These are phyloP conservation scores for Amphibalanus amphitrite DNA, from an alignment of 1,140 invertebrate genomes.

Conservation along the genomic window DNA sequence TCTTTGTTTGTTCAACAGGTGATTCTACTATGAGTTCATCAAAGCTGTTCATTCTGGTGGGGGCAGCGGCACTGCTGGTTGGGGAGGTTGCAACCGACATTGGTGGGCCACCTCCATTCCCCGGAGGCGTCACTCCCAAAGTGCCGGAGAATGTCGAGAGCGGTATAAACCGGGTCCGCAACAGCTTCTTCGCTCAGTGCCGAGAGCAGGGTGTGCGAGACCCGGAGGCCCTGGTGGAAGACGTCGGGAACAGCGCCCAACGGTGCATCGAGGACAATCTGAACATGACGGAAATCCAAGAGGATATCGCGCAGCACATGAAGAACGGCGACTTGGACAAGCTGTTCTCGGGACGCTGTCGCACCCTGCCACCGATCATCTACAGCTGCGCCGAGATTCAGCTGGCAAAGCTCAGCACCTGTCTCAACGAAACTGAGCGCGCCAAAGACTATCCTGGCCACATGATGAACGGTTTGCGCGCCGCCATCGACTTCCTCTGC, in stretches of 20 bases:
- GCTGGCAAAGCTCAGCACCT: not conserved
- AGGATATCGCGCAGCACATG: not conserved
- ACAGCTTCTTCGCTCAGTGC: not conserved
- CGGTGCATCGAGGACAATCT: not conserved
- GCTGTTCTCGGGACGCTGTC: not conserved
- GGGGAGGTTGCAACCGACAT: not conserved
- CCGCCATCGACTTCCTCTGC: not conserved
- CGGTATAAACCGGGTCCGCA: not conserved
- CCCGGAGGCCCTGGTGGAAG: not conserved
- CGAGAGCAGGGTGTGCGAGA: not conserved
- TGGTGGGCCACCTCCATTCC: not conserved
- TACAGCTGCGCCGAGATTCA: not conserved
- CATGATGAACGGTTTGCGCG: not conserved
- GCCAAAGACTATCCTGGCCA: not conserved
- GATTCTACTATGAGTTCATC: too few species aligned
- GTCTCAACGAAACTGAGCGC: not conserved
- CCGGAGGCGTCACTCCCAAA: too few species aligned
- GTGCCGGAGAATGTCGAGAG: not conserved
- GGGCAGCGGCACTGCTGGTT: not conserved
- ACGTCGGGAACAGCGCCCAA: not conserved
- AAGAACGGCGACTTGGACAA: not conserved
- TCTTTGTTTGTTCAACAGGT: too few species aligned
- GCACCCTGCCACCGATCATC: not conserved
- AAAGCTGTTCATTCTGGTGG: too few species aligned
- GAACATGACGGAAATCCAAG: not conserved